Evolutionary conservation across 1,140 invertebrate genomes (phyloP).

Genomic region (Belonocnema kinseyi): DNA sequence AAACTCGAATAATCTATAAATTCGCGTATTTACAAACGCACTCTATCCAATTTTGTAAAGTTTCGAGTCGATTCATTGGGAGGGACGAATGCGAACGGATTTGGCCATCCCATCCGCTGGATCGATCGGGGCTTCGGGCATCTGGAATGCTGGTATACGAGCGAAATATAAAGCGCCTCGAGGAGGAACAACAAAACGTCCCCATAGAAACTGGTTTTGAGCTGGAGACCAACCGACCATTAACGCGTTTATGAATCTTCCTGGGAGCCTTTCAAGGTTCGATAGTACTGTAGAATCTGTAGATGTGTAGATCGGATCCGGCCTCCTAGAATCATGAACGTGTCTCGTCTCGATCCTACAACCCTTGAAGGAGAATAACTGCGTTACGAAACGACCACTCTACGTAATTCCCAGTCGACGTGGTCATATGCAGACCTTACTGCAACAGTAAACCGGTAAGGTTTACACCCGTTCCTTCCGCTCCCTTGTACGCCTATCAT

Average conservation of each 20-base stretch:
- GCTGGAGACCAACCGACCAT: slow-evolving; percentile 16
- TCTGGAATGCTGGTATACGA: slow-evolving; percentile 27
- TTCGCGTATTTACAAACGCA: slow-evolving; percentile 33
- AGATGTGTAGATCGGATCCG: background rate
- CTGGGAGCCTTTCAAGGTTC: slow-evolving; percentile 23
- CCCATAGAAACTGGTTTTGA: slow-evolving; percentile 30
- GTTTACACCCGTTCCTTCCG: background rate
- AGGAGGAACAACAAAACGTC: slow-evolving; percentile 30
- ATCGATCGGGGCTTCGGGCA: slow-evolving; percentile 27
- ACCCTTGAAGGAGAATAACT: slow-evolving; percentile 4
- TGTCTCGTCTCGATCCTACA: slow-evolving; percentile 7
- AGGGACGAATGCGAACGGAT: slow-evolving; percentile 26
- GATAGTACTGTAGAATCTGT: background rate
- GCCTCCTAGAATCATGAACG: background rate
- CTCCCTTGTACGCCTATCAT: background rate
- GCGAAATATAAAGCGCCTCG: slow-evolving; percentile 29
- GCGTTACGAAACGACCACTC: slow-evolving; percentile 4
- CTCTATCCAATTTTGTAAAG: slow-evolving; percentile 10
- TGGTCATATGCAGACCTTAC: background rate
- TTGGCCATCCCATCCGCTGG: slow-evolving; percentile 21
- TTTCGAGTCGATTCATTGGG: background rate
- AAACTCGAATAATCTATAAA: slow-evolving; percentile 33
- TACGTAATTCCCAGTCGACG: background rate
- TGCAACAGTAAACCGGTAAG: background rate
- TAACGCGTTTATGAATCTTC: slow-evolving; percentile 30